Percentiles rank a stretch among this genome's conserved stretches.
Conservation (phyloP, 2,113 vertebrate genomes). For the Otis tarda region DNA sequence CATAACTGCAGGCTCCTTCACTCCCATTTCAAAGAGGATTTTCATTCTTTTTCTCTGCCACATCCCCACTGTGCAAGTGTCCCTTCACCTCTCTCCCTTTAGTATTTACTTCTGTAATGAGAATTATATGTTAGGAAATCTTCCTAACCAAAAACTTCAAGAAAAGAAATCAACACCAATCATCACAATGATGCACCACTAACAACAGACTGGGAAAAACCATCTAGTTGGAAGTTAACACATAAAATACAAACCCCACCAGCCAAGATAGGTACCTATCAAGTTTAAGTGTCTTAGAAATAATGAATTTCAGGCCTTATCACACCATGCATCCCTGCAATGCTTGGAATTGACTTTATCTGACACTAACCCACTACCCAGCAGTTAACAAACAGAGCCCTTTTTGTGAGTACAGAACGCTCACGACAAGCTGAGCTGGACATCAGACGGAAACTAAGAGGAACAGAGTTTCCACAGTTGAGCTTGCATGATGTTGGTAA, state of each 20-base stretch:
- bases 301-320: not conserved
- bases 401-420: not conserved
- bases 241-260: not conserved
- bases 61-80: not conserved
- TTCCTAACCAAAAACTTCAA: not conserved
- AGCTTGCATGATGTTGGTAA: not conserved
- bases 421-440: accelerated
- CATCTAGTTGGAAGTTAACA: not conserved
- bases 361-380: not conserved
- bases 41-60: not conserved
- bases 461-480: not conserved
- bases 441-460: not conserved
- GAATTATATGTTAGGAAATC: not conserved
- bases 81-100: not conserved
- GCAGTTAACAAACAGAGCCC: not conserved
- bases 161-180: not conserved
- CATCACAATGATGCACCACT: not conserved
- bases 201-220: not conserved
- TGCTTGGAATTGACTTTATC: not conserved
- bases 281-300: not conserved
- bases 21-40: not conserved
- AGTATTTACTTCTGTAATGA: not conserved
- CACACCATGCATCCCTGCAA: not conserved
- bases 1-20: not conserved
- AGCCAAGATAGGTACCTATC: not conserved